phyloP scores from a whole-genome alignment of 2,113 vertebrate genomes.

The Antechinus stuartii region DNA sequence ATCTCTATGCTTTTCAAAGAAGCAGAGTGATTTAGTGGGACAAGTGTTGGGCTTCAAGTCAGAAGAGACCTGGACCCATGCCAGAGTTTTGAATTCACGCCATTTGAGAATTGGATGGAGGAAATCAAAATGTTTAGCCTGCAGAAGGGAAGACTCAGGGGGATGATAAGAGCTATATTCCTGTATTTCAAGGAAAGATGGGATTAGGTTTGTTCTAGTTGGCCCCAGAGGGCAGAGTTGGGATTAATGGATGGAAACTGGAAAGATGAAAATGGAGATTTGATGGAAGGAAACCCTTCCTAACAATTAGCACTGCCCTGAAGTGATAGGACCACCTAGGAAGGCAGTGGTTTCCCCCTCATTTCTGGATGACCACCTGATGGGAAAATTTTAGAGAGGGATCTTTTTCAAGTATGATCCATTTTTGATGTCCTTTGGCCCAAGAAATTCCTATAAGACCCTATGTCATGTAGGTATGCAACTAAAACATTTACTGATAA shows the following conservation, averaged over 20 bases:
- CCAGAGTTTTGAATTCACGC: background rate
- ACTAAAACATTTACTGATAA: too few species aligned
- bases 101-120: background rate
- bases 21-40: background rate
- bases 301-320: background rate
- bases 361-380: background rate
- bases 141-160: background rate
- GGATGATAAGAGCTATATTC: background rate
- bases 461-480: too few species aligned
- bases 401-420: background rate
- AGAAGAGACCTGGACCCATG: background rate
- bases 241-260: background rate
- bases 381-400: background rate
- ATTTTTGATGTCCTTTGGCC: too few species aligned
- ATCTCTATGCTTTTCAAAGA: background rate
- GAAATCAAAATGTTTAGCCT: background rate
- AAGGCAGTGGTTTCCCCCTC: background rate
- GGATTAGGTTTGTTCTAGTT: background rate
- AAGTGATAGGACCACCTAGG: background rate
- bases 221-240: background rate
- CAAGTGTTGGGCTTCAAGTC: background rate
- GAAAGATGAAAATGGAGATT: background rate
- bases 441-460: too few species aligned
- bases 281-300: background rate
- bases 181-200: background rate